Evolutionary conservation across 2,888 invertebrate species (phyloP), one percentile per base, ranked within the genome.

Genomic region (Plutella xylostella): DNA sequence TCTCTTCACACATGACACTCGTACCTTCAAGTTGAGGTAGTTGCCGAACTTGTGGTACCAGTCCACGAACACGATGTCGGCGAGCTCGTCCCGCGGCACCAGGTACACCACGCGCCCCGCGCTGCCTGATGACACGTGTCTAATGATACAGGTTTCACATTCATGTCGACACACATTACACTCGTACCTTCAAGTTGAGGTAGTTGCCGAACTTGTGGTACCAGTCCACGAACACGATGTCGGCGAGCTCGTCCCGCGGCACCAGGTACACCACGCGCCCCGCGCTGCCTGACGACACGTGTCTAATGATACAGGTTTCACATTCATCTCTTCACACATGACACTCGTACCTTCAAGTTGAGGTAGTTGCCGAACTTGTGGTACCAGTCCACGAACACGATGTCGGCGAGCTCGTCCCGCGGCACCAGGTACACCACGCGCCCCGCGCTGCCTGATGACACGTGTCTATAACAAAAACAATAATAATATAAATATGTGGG

Each of bases 351-450:
- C 87, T 88, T 93, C 53, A 95, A 89, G 6, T 93, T 93, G 45
- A 98, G 84, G 38, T 82, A 75, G 47, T 89, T 89, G 44, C 90
- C 88, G 65, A 99, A 97, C 72, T 96, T 97, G 47, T 89, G 88
- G 57, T 92, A 90, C 96, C 98, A 98, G 62, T 98, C 97, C 0
- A 89, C 87, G 72, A 94, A 97, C 31, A 95, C 90, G 3, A 93
- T 85, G 61, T 97, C 95, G 0, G 98, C 97, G 1, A 98, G 80
- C 0, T 95, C 90, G 57, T 98, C 97, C 64, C 93, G 92, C 0
- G 98, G 94, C 25, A 97, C 93, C 52, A 98, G 85, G 69, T 97
- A 99, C 0, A 99, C 97, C 61, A 96, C 96, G 22, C 98, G 87
- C 0, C 92, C 92, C 0, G 88, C 69, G 68, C 89, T n/a, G n/a